Percentiles rank a stretch among this genome's conserved stretches.
Evolutionary conservation across 1,140 invertebrate species (phyloP).

Genomic region (Cotesia chilonis): DNA sequence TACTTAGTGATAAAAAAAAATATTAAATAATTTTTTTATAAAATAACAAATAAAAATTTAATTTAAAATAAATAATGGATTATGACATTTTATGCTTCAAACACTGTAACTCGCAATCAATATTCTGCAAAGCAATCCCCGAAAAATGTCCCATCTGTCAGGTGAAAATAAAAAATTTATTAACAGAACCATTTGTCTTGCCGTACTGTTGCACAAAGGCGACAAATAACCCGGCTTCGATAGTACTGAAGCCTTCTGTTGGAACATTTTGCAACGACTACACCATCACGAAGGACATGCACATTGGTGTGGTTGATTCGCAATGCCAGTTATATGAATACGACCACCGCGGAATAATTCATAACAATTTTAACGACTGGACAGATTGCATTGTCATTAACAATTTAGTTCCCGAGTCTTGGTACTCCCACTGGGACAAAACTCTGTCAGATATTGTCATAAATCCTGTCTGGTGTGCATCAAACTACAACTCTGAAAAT

Average conservation of each 20-base stretch:
- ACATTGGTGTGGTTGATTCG: constrained; percentile 58
- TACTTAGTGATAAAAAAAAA: no score
- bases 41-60: background rate
- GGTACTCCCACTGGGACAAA: constrained; percentile 57
- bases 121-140: constrained; percentile 58
- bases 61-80: constrained; percentile 32
- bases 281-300: constrained; percentile 49
- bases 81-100: constrained; percentile 56
- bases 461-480: constrained; percentile 49
- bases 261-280: constrained; percentile 57
- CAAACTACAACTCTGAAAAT: constrained; percentile 49
- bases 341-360: constrained; percentile 53
- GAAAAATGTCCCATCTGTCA: constrained; percentile 54
- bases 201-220: constrained; percentile 58
- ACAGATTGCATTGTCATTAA: constrained; percentile 49
- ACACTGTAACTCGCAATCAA: constrained; percentile 51
- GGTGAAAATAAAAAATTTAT: constrained; percentile 40
- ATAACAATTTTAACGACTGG: constrained; percentile 55
- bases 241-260: constrained; percentile 55
- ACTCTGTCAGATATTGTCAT: constrained; percentile 44
- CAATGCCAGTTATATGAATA: constrained; percentile 53
- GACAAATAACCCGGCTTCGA: constrained; percentile 43
- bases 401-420: constrained; percentile 52
- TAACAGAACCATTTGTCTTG: constrained; percentile 53
- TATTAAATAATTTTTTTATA: no score